phyloP scores from a whole-genome alignment of 2,113 vertebrate genomes.

The Gulo gulo region DNA sequence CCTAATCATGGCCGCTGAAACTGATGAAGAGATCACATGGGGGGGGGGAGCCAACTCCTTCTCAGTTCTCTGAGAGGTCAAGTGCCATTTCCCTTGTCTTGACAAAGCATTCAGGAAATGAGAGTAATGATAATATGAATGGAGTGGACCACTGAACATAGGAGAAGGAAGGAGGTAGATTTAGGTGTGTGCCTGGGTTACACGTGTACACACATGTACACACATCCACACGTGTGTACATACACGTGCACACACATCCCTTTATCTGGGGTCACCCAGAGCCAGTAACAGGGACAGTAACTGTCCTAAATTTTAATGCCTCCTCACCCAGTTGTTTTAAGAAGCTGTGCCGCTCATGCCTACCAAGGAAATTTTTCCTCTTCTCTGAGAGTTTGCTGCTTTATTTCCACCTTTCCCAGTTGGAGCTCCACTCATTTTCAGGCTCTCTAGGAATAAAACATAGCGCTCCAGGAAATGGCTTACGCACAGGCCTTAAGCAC shows the following conservation, averaged over 20 bases:
- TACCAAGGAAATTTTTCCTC: not conserved
- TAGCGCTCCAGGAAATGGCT: not conserved
- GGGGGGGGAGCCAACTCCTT: not conserved
- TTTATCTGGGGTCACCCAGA: not conserved
- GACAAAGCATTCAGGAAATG: not conserved
- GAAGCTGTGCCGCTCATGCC: not conserved
- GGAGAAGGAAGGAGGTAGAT: not conserved
- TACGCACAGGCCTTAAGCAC: not conserved
- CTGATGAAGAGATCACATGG: not conserved
- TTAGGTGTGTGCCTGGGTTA: not conserved
- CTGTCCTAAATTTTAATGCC: not conserved
- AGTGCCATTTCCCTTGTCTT: not conserved
- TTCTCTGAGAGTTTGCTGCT: not conserved
- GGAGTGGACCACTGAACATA: not conserved
- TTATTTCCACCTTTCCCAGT: not conserved
- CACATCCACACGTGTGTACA: no score
- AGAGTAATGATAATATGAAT: not conserved
- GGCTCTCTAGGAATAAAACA: not conserved
- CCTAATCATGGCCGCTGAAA: not conserved
- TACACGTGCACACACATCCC: no score
- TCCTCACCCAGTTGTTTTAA: not conserved
- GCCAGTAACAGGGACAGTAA: not conserved
- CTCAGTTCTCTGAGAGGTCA: not conserved
- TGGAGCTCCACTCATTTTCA: not conserved
- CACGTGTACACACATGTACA: rapidly evolving